phyloP scores from a whole-genome alignment of 2,113 vertebrate genomes.

The Hippolais icterina region DNA sequence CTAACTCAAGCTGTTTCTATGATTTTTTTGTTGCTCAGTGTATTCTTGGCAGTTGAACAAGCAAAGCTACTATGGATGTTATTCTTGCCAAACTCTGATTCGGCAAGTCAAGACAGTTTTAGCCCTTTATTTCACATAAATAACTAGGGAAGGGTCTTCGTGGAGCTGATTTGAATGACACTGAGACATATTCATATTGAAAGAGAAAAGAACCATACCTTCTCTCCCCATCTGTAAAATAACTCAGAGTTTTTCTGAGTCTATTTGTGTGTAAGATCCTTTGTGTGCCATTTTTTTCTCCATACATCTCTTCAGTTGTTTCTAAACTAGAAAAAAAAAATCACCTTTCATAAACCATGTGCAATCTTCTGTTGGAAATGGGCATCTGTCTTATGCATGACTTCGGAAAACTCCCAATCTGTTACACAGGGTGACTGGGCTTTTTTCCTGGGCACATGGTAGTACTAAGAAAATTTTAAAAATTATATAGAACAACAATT shows the following conservation, averaged over 20 bases:
- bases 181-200: neutral
- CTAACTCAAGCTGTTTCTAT: neutral
- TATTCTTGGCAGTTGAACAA: neutral
- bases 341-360: neutral
- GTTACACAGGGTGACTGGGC: neutral
- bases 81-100: neutral
- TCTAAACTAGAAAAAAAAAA: slow-evolving; percentile 2
- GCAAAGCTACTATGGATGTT: neutral
- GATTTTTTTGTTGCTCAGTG: neutral
- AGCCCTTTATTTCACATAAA: neutral
- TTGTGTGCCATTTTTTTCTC: neutral
- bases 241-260: neutral
- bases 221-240: neutral
- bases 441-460: neutral
- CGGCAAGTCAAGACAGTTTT: neutral
- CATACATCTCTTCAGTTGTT: neutral
- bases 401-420: neutral
- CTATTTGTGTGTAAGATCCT: neutral
- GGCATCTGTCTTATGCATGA: neutral
- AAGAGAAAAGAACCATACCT: neutral
- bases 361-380: neutral
- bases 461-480: neutral
- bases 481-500: neutral
- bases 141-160: neutral
- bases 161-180: neutral